phyloP scores from a whole-genome alignment of 2,113 vertebrate species.

The Spea multiplicata region DNA sequence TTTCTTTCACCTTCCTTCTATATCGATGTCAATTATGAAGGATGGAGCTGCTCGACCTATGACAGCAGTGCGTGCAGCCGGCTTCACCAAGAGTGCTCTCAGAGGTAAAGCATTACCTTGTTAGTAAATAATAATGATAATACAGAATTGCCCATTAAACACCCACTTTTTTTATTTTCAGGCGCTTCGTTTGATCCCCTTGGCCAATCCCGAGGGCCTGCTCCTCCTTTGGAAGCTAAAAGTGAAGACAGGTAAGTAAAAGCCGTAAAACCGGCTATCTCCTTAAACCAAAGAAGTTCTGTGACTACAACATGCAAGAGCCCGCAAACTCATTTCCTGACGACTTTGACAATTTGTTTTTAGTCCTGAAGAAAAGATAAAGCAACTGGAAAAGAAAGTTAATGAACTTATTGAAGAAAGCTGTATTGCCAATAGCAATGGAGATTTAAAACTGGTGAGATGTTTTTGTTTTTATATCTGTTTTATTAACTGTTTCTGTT shows the following conservation, averaged over 20 bases:
- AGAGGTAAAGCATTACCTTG: slow-evolving; percentile 67
- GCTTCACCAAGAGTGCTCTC: slow-evolving; percentile 79
- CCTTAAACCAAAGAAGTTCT: too few species aligned
- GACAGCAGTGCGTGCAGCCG: slow-evolving; percentile 92
- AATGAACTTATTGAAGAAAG: slow-evolving; percentile 95
- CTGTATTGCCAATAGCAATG: slow-evolving; percentile 83
- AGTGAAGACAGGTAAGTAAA: slow-evolving; percentile 83
- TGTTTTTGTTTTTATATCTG: background rate
- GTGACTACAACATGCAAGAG: too few species aligned
- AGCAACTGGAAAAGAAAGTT: slow-evolving; percentile 91
- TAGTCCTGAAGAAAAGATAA: slow-evolving; percentile 92
- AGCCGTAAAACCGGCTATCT: too few species aligned
- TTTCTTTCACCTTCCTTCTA: too few species aligned
- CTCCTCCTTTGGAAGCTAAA: slow-evolving; percentile 83
- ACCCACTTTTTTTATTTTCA: slow-evolving; percentile 56
- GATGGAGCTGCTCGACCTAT: slow-evolving; percentile 87
- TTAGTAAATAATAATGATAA: background rate
- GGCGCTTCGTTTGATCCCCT: slow-evolving; percentile 88
- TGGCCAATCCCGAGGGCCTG: slow-evolving; percentile 83
- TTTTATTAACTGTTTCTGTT: too few species aligned
- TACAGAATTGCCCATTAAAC: background rate
- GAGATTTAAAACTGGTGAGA: slow-evolving; percentile 81
- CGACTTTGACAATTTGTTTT: slow-evolving; percentile 20
- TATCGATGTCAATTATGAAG: slow-evolving; percentile 55
- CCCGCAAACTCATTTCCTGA: too few species aligned